Conservation (phyloP, 92 coral and sea anemone genomes). For the Pocillopora meandrina region DNA sequence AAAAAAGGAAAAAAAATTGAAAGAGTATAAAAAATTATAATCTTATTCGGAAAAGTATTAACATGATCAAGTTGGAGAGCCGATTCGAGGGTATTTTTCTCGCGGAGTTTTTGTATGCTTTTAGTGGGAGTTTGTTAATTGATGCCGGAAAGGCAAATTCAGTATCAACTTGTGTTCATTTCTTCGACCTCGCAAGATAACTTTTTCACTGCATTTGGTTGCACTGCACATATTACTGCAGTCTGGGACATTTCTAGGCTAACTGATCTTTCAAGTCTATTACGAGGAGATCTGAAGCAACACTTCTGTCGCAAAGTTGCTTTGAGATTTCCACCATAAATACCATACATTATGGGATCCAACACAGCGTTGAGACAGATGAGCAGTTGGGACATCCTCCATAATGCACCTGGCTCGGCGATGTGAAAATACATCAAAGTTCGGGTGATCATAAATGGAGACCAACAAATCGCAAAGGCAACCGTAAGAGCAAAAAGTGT, state of each 20-base stretch:
- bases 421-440: neutral
- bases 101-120: too few species aligned
- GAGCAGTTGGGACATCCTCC: conserved; percentile 3
- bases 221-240: neutral
- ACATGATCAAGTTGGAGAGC: too few species aligned
- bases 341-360: conserved; percentile 8
- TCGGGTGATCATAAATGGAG: conserved; percentile 5
- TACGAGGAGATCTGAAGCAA: neutral
- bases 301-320: neutral
- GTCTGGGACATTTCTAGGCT: neutral
- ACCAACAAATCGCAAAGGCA: conserved; percentile 24
- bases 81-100: too few species aligned
- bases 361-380: conserved; percentile 1
- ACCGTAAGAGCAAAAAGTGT: conserved; percentile 12
- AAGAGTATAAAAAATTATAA: too few species aligned
- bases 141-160: neutral
- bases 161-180: too few species aligned
- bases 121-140: too few species aligned
- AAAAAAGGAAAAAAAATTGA: too few species aligned
- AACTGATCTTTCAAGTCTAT: neutral
- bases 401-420: neutral
- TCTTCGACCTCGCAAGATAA: neutral
- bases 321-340: conserved; percentile 17
- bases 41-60: too few species aligned
- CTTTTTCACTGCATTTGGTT: neutral